These are phyloP conservation scores for Drosophila yooni DNA, from an alignment of 2,888 invertebrate species.

Conservation along the genomic window DNA sequence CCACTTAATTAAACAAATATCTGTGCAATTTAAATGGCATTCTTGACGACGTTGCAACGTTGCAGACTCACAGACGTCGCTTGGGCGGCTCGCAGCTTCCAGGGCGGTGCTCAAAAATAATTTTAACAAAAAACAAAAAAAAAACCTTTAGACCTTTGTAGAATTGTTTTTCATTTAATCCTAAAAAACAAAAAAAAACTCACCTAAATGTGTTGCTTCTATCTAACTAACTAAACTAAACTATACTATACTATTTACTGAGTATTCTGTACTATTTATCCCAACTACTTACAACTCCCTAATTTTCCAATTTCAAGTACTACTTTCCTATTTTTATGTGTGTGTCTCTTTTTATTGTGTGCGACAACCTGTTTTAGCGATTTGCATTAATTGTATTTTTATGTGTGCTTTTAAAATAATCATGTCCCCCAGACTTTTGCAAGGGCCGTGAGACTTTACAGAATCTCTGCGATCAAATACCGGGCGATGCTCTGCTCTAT, in stretches of 20 bases:
- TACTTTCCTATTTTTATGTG: constrained; percentile 52
- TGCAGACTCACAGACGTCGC: neutral
- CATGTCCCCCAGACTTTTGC: constrained; percentile 85
- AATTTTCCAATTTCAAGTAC: constrained; percentile 26
- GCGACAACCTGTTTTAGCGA: constrained; percentile 71
- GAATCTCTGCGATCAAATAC: constrained; percentile 93
- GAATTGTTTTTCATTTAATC: constrained; percentile 55
- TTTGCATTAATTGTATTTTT: constrained; percentile 84
- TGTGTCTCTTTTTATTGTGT: constrained; percentile 44
- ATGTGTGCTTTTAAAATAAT: constrained; percentile 83
- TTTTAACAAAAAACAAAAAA: constrained; percentile 27
- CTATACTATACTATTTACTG: constrained; percentile 27
- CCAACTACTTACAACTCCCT: constrained; percentile 51
- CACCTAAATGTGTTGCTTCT: constrained; percentile 72
- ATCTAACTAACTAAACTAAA: constrained; percentile 29
- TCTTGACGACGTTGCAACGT: constrained; percentile 32
- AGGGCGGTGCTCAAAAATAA: constrained; percentile 55
- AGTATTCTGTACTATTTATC: constrained; percentile 24
- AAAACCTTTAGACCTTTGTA: constrained; percentile 56
- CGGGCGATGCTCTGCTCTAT: constrained; percentile 94
- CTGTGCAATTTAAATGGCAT: constrained; percentile 71
- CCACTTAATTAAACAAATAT: constrained; percentile 75
- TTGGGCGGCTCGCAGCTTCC: constrained; percentile 39
- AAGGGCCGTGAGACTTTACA: constrained; percentile 89
- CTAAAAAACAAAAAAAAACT: constrained; percentile 24